Evolutionary conservation across 2,888 invertebrate species (phyloP).

Genomic region (Brenthis hecate): DNA sequence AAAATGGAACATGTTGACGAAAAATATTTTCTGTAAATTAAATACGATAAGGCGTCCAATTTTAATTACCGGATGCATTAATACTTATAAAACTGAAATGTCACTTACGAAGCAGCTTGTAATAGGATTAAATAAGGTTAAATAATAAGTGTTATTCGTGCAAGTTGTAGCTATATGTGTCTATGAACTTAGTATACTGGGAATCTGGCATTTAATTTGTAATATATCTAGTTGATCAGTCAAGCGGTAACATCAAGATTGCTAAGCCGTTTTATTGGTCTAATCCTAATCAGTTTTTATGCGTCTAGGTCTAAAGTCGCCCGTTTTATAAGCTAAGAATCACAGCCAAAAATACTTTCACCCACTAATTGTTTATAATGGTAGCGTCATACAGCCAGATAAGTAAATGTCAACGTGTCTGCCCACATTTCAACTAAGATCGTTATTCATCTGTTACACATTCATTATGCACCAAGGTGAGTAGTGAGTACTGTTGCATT

Average conservation of each 20-base stretch:
- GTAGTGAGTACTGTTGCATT: conserved; percentile 52
- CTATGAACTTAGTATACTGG: conserved; percentile 64
- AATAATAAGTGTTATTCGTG: conserved; percentile 41
- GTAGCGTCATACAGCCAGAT: conserved; percentile 61
- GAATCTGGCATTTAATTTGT: conserved; percentile 79
- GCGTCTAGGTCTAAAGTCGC: conserved; percentile 57
- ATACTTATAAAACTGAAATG: conserved; percentile 24
- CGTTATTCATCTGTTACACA: conserved; percentile 55
- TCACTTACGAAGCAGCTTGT: conserved; percentile 34
- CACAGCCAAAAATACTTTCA: conserved; percentile 68
- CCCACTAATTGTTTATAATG: conserved; percentile 69
- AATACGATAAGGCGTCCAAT: conserved; percentile 19
- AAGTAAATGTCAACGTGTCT: conserved; percentile 75
- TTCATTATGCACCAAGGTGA: conserved; percentile 46
- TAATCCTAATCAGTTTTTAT: conserved; percentile 79
- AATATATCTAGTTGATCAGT: conserved; percentile 74
- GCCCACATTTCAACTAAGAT: conserved; percentile 60
- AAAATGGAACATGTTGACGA: conserved; percentile 1
- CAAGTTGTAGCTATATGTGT: conserved; percentile 36
- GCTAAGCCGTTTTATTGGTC: conserved; percentile 73
- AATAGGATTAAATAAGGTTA: conserved; percentile 47
- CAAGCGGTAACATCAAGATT: conserved; percentile 77
- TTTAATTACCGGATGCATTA: conserved; percentile 26
- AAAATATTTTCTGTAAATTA: conserved; percentile 5
- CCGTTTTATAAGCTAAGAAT: conserved; percentile 57